Evolutionary conservation across 2,797 vertebrate species (phyloP), one percentile per base, ranked within the genome.

Genomic region (Rousettus madagascariensis): DNA sequence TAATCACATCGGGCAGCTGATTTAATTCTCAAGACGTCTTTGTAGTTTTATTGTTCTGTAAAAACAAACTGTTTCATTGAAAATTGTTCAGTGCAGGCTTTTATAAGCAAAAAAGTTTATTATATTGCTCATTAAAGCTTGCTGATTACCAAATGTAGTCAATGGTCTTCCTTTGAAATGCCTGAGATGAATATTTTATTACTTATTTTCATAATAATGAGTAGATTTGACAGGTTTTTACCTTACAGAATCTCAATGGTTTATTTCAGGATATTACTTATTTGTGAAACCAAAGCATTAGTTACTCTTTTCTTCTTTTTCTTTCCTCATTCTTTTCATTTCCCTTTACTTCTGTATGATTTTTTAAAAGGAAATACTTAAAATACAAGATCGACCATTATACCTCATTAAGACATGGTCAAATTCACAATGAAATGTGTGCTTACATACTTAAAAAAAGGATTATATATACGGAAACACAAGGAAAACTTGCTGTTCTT

Each of bases 141-240:
- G 78, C 83, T 46, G 88, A 96, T 95, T 88, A 96, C 55, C 36
- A 91, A 90, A 85, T 94, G 91, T 65, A 84, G 89, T 80, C 89
- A 93, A 63, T 82, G 74, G 9, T 61, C 15, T 77, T 91, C 55
- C 86, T 96, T 97, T 97, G 95, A 96, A 95, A 75, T 95, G 77
- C 26, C 69, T 85, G 94, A 97, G 95, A 95, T 86, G 79, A 98
- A 17, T 69, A 75, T 68, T 93, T 96, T 95, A 95, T 95, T 97
- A 98, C 46, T 98, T 95, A 98, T 71, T 98, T 98, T 96, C 95
- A 97, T 95, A 94, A 96, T 84, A 97, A 36, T 90, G 59, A 97
- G 72, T 94, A 95, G 91, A 72, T 96, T 92, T 89, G 68, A 97
- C 96, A 61, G 97, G 96, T 79, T 95, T 96, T 89, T 97, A 97